phyloP scores from a whole-genome alignment of 1,140 invertebrate species.

The Ostrea denselamellosa region DNA sequence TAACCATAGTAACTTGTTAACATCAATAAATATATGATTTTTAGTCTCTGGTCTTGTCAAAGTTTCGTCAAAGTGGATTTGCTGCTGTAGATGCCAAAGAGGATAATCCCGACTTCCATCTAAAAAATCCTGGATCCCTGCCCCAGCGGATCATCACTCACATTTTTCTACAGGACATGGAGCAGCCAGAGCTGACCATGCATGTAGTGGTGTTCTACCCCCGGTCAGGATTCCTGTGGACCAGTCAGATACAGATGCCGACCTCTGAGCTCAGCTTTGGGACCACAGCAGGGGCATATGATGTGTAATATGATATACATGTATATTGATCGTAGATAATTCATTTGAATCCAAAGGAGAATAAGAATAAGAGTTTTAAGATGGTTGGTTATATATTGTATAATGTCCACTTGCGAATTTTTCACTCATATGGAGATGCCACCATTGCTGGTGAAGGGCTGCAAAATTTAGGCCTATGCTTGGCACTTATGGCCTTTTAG shows the following conservation, averaged over 20 bases:
- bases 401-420: too few relatives aligned
- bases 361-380: too few relatives aligned
- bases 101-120: slow-evolving; percentile 47
- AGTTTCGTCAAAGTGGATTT: slow-evolving; percentile 48
- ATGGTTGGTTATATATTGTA: too few relatives aligned
- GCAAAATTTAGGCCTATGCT: too few relatives aligned
- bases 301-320: slow-evolving; percentile 56
- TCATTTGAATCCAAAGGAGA: too few relatives aligned
- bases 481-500: too few relatives aligned
- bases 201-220: slow-evolving; percentile 71
- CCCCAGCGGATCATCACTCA: slow-evolving; percentile 47
- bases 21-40: not conserved
- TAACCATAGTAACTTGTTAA: too few relatives aligned
- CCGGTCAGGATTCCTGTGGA: slow-evolving; percentile 65
- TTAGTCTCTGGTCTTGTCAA: slow-evolving; percentile 41
- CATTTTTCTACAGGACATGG: slow-evolving; percentile 59
- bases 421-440: too few relatives aligned
- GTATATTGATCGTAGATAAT: too few relatives aligned
- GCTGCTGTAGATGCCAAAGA: slow-evolving; percentile 49
- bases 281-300: slow-evolving; percentile 59
- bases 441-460: too few relatives aligned
- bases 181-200: slow-evolving; percentile 55
- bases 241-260: slow-evolving; percentile 56
- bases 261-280: slow-evolving; percentile 56
- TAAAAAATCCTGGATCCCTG: not conserved